Base-by-base conservation (phyloP, 2,888 invertebrate genomes). In the Xestia xanthographa region DNA sequence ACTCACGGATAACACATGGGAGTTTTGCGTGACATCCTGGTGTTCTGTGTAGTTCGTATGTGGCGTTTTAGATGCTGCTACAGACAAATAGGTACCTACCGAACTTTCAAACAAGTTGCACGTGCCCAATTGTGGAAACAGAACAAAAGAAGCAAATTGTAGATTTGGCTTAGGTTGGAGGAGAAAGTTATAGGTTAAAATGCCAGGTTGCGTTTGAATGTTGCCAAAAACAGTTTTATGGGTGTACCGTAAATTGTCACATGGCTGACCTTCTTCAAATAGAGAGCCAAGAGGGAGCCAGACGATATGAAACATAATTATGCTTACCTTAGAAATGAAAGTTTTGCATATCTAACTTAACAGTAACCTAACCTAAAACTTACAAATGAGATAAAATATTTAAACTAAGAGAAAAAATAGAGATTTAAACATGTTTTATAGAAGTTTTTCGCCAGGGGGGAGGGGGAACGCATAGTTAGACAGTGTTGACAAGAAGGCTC, bases 121-220 rank as follows among this genome's bases (percentile, higher is more conserved):
- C n/a, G 20, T 60, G 65, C 43, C 65, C 72, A 79, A 72, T 29
- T 14, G 56, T 43, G 9, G n/a, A 58, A 29, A 17, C 58, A 58
- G 29, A 63, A 9, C 22, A n/a, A 41, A 3, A 45, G 22, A 71
- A 65, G 17, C 14, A 48, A 72, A 72, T 53, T n/a, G 9, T 50
- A n/a, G 20, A 72, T 60, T 72, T 80, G 58, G 78, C 65, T 14
- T 5, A n/a, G 20, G 48, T 50, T 45, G 4, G 4, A 29, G n/a
- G 26, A 38, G 58, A 65, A 65, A 79, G 80, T 38, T 38, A 22
- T 26, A 20, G 50, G 65, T 72, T 70, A 34, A 75, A 78, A 56
- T 79, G 14, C 9, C 20, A 45, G 38, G n/a, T 29, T n/a, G 4
- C 5, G 3, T 50, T 68, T 34, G 12, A 48, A 12, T 5, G 50